Evolutionary conservation across 1,140 invertebrate species (phyloP), one percentile per base, ranked within the genome.

Genomic region (Maniola jurtina): DNA sequence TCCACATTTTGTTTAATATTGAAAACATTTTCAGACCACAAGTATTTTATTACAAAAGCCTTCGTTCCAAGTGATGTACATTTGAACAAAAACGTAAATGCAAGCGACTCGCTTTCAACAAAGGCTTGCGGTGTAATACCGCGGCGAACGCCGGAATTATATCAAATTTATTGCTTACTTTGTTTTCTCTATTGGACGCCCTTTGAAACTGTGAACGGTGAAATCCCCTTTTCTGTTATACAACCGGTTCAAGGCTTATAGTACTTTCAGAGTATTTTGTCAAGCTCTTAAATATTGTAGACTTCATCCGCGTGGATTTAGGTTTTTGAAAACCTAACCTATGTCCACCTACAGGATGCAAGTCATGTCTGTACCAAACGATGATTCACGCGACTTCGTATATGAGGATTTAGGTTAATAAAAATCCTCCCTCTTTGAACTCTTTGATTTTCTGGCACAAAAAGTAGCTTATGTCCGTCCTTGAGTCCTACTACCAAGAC

Each of bases 151-250:
- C 64, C 66, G 60, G 71, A 61, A 73, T 73, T 70, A 73, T 73
- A 66, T 59, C 48, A 65, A 73, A 73, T 73, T 73, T 73, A 73
- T 72, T 60, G 50, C 67, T 73, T 66, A 70, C 61, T 67, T 70
- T 70, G 64, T 73, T 73, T 72, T 48, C 61, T 57, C 16, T 66
- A 69, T 72, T 36, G 71, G 64, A 52, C 60, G 59, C 48, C 63
- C 71, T 70, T 73, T 73, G 64, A 70, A 66, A 73, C 61, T 64
- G 61, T 64, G 63, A 68, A 55, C 70, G 16, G 42, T 66, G 52
- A 63, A 61, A 63, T 55, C 57, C 36, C 16, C 36, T 36, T 58
- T 47, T 16, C 52, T 16, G 50, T 63, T 45, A 45, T 45, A 33
- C 10, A 10, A 34, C 25, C 13, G 6, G 33, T n/a, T 55, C n/a